These are phyloP conservation scores for Drosophila diplacantha DNA, from an alignment of 2,888 invertebrate species.

Conservation along the genomic window DNA sequence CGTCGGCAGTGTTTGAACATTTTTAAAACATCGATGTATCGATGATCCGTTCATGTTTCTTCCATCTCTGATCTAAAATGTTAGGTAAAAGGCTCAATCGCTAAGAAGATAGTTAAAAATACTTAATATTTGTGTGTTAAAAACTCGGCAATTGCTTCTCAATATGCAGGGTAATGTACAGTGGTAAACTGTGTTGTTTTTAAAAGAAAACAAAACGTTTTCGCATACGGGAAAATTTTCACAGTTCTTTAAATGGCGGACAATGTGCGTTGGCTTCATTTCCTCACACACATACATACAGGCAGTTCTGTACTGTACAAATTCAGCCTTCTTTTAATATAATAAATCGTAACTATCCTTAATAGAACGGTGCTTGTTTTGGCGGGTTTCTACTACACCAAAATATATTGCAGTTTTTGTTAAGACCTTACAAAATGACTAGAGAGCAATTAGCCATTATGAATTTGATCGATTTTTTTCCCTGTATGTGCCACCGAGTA, in stretches of 20 bases:
- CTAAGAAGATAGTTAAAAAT: constrained; percentile 63
- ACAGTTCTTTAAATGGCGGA: constrained; percentile 67
- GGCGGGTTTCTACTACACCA: constrained; percentile 5
- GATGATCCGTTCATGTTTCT: neutral
- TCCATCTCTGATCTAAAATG: constrained; percentile 52
- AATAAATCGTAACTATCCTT: constrained; percentile 16
- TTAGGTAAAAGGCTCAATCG: constrained; percentile 65
- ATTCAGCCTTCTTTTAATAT: constrained; percentile 17
- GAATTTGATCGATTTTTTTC: constrained; percentile 63
- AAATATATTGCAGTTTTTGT: constrained; percentile 14
- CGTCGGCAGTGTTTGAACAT: neutral
- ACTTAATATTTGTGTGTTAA: constrained; percentile 48
- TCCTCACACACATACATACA: constrained; percentile 35
- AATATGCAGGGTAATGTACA: constrained; percentile 43
- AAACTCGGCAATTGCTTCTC: constrained; percentile 30
- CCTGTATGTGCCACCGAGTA: constrained; percentile 41
- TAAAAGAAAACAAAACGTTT: constrained; percentile 17
- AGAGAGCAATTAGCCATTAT: constrained; percentile 32
- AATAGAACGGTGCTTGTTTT: constrained; percentile 17
- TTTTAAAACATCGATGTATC: constrained; percentile 1
- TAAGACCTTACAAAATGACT: constrained; percentile 33
- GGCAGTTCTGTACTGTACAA: constrained; percentile 13
- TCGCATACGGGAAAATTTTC: constrained; percentile 49
- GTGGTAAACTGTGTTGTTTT: constrained; percentile 28
- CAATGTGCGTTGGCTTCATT: constrained; percentile 70